Evolutionary conservation across 2,797 vertebrate species (phyloP).

Genomic region (Meriones psammophilus): DNA sequence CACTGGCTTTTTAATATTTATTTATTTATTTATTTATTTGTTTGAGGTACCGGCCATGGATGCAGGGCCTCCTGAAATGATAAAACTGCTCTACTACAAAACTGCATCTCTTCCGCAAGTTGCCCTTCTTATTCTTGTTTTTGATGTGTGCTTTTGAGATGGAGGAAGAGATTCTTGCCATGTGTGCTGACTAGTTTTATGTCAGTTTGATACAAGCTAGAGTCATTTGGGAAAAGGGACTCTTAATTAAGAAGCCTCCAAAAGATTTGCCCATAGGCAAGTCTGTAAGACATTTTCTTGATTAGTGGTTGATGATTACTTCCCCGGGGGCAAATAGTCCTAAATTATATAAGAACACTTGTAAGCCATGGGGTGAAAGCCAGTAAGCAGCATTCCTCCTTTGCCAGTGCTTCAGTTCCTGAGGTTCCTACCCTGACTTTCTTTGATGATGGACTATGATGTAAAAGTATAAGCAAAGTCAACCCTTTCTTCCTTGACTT

Average conservation of each 20-base stretch:
- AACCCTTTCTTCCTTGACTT: background rate
- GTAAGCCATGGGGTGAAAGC: background rate
- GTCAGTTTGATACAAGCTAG: background rate
- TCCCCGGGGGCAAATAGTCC: background rate
- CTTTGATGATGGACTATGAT: background rate
- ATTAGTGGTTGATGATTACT: background rate
- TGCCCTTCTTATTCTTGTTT: background rate
- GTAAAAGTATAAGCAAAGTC: background rate
- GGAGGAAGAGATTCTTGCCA: too few species aligned
- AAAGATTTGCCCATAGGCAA: background rate
- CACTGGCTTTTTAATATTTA: background rate
- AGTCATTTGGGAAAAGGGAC: background rate
- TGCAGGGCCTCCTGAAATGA: background rate
- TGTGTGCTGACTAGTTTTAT: background rate
- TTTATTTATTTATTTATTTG: background rate
- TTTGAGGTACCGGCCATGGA: background rate
- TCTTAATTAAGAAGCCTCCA: background rate
- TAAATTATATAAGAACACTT: background rate
- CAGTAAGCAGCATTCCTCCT: background rate
- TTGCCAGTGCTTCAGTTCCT: background rate
- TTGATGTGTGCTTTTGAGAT: background rate
- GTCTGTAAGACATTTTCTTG: background rate
- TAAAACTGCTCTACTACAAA: background rate
- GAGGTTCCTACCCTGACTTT: background rate
- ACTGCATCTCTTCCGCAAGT: background rate